These are phyloP conservation scores for Desoria tigrina DNA, from an alignment of 2,888 invertebrate genomes.

Conservation along the genomic window DNA sequence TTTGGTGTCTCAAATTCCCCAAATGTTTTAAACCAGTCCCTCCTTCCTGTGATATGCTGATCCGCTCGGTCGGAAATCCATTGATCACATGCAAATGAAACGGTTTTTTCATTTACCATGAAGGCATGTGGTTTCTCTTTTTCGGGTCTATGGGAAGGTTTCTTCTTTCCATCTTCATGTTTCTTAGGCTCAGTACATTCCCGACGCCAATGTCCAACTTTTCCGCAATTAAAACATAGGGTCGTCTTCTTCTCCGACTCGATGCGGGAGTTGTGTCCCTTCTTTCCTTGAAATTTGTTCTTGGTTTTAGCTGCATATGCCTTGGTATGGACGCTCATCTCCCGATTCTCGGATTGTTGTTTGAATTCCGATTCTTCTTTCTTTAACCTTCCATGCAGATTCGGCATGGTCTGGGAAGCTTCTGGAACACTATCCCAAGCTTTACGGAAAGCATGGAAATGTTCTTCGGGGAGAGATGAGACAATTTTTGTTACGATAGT, in stretches of 20 bases:
- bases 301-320: too few relatives aligned
- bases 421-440: too few relatives aligned
- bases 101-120: neutral
- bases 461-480: slow-evolving; percentile 7
- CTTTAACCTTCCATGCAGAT: neutral
- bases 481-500: slow-evolving; percentile 14
- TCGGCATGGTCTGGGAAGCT: neutral
- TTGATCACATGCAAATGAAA: neutral
- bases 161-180: too few relatives aligned
- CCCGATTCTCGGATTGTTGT: neutral
- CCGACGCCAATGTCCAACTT: slow-evolving; percentile 5
- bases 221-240: slow-evolving; percentile 6
- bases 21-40: slow-evolving; percentile 4
- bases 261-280: too few relatives aligned
- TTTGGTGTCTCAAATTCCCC: neutral
- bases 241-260: too few relatives aligned
- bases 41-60: slow-evolving; percentile 11
- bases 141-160: neutral
- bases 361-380: slow-evolving; percentile 9
- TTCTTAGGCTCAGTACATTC: slow-evolving; percentile 1
- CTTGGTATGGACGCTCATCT: too few relatives aligned
- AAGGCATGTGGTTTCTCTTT: slow-evolving; percentile 9
- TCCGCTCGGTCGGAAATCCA: slow-evolving; percentile 14
- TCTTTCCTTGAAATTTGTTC: too few relatives aligned
- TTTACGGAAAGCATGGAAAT: too few relatives aligned